phyloP scores from a whole-genome alignment of 2,113 vertebrate species.

The Gadus chalcogrammus region DNA sequence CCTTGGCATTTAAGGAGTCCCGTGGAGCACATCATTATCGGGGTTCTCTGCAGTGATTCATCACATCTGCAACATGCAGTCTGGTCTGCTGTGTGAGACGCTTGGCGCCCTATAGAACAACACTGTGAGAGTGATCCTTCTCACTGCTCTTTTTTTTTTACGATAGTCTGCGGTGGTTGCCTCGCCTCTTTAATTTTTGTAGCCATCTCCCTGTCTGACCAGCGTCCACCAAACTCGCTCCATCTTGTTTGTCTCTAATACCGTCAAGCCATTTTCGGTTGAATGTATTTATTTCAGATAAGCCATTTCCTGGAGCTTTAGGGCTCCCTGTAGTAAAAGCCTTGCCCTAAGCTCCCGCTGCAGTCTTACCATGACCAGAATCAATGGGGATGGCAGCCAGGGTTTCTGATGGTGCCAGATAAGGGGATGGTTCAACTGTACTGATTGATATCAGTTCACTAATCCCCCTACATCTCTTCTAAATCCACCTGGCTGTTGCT shows the following conservation, averaged over 20 bases:
- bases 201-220: not conserved
- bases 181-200: too few species aligned
- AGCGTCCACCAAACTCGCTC: too few species aligned
- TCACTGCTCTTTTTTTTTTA: too few species aligned
- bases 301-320: conserved; percentile 44
- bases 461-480: conserved; percentile 63
- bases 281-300: conserved; percentile 46
- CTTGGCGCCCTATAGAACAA: too few species aligned
- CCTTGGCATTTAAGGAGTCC: conserved; percentile 55
- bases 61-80: conserved; percentile 43
- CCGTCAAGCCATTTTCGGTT: conserved; percentile 14
- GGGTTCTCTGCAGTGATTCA: conserved; percentile 40
- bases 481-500: conserved; percentile 65
- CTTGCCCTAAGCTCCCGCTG: conserved; percentile 19
- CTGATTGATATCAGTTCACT: conserved; percentile 68
- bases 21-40: conserved; percentile 46
- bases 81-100: conserved; percentile 7
- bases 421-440: conserved; percentile 60
- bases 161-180: too few species aligned
- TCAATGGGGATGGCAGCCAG: conserved; percentile 55
- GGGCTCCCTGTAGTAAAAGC: conserved; percentile 33
- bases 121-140: too few species aligned
- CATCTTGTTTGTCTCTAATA: conserved; percentile 13
- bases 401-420: conserved; percentile 59
- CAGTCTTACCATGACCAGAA: conserved; percentile 36